These are phyloP conservation scores for Empidonax traillii DNA, from an alignment of 2,113 vertebrate species.

Conservation along the genomic window DNA sequence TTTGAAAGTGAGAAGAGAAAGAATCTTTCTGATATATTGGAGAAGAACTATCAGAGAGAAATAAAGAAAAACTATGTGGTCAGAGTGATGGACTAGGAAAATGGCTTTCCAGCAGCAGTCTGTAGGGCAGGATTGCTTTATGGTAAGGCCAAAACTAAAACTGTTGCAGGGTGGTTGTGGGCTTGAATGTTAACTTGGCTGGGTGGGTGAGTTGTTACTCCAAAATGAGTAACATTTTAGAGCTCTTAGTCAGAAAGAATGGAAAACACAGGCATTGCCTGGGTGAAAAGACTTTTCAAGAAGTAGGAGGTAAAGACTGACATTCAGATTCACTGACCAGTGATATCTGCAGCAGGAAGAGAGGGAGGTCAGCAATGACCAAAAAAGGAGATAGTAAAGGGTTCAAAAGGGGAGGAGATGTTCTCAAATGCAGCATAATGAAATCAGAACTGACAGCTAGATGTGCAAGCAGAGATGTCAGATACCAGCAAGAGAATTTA, in stretches of 20 bases:
- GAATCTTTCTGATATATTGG: background rate
- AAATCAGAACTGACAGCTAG: constrained; percentile 11
- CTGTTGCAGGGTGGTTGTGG: background rate
- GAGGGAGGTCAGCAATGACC: background rate
- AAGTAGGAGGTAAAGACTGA: background rate
- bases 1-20: background rate
- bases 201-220: background rate
- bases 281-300: background rate
- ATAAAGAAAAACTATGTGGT: background rate
- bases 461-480: background rate
- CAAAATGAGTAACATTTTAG: background rate
- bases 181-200: background rate
- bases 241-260: background rate
- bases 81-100: background rate
- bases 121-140: background rate
- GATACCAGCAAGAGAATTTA: background rate
- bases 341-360: background rate
- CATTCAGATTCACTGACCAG: background rate
- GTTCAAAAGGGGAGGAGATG: background rate
- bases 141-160: background rate
- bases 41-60: background rate
- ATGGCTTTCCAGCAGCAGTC: background rate
- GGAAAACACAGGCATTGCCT: background rate
- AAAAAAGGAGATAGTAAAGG: background rate
- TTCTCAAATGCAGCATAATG: background rate